Base-by-base conservation (phyloP, 2,888 invertebrate species). In the Cosmorhoe ocellata region DNA sequence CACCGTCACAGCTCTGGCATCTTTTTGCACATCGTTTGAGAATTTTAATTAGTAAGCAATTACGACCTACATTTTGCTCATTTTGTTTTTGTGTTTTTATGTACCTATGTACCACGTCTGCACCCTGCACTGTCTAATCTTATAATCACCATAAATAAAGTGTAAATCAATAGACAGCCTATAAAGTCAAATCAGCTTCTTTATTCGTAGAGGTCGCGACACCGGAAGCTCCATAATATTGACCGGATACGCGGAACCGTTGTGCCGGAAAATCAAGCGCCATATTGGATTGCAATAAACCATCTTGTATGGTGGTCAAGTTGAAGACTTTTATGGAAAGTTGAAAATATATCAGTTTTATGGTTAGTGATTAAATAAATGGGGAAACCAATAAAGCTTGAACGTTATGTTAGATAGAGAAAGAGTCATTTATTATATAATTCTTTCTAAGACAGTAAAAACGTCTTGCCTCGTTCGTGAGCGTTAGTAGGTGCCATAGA, bases 171-270 rank as follows among this genome's bases (percentile, higher is more conserved):
- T 10, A 37, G 32, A 33, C 32, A 32, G 10, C 5, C n/a, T 2
- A 45, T 38, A 12, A 30, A 53, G 52, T 48, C 44, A 49, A 53
- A 41, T 31, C 28, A 48, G 44, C 48, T 39, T 44, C 51, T 52
- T 42, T 45, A 37, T 37, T 34, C 14, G 41, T 32, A n/a, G 57
- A 63, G 64, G 67, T 66, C 64, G 56, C 50, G 31, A 45, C 39
- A 51, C 63, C 66, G 74, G 74, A 74, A 74, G 59, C 61, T 34
- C 59, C 74, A 74, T 74, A 67, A 71, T 73, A 66, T 67, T 67
- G 61, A 57, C 54, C 64, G 70, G 75, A 53, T 61, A 61, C 58
- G 61, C 66, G 59, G 55, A 67, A 69, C 65, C 63, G 62, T 56
- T 56, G 47, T 32, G 63, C 63, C 72, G 71, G 74, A 72, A 73